Conservation (phyloP, 2,113 vertebrate species). For the Anseranas semipalmata region DNA sequence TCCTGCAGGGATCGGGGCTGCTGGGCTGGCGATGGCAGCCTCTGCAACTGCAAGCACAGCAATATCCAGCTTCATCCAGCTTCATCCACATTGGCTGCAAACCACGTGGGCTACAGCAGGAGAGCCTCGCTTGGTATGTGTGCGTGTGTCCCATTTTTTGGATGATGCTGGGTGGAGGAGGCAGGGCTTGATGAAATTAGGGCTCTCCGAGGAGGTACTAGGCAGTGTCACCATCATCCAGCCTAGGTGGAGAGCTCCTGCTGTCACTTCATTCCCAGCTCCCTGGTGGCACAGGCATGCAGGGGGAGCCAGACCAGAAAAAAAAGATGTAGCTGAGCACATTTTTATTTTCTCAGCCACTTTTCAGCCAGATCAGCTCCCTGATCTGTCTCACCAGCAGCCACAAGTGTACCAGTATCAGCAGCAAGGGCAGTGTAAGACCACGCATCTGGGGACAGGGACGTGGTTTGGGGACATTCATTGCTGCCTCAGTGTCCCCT, state of each 20-base stretch:
- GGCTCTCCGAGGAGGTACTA: neutral
- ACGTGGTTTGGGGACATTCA: accelerated
- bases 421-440: neutral
- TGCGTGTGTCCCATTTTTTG: neutral
- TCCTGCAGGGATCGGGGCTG: accelerated
- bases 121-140: accelerated
- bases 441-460: neutral
- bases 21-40: neutral
- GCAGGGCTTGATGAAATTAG: neutral
- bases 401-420: neutral
- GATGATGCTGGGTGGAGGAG: neutral
- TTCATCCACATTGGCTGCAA: neutral
- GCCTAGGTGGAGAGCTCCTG: neutral
- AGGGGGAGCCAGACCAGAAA: neutral
- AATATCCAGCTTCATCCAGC: too few relatives aligned
- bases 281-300: neutral
- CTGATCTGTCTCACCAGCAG: neutral
- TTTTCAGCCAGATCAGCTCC: neutral
- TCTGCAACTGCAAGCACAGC: neutral
- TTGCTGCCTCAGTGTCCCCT: neutral
- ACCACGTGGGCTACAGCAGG: accelerated
- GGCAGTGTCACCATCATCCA: neutral
- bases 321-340: accelerated
- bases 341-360: neutral
- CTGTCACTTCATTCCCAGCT: neutral